Evolutionary conservation across 2,113 vertebrate genomes (phyloP).

Genomic region (Physeter macrocephalus): DNA sequence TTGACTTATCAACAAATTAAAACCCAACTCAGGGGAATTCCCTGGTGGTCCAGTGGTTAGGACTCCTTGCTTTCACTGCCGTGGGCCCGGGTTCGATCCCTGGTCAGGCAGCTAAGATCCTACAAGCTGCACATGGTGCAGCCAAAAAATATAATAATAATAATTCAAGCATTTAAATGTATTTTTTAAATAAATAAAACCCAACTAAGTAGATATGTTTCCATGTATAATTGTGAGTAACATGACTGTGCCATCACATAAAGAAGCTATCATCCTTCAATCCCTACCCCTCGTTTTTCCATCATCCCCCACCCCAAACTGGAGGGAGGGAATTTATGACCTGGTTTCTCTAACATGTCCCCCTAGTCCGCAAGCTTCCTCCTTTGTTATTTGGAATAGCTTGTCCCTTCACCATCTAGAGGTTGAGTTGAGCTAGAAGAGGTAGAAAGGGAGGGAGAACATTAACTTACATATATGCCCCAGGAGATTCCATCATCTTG

Average conservation of each 20-base stretch:
- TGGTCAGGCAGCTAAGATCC: too few species aligned
- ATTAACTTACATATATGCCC: background rate
- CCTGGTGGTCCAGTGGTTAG: too few species aligned
- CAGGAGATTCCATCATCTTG: background rate
- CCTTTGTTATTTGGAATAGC: background rate
- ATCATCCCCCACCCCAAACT: background rate
- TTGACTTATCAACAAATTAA: background rate
- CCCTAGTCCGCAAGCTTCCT: background rate
- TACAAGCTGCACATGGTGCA: too few species aligned
- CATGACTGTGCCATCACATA: background rate
- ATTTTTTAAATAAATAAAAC: background rate
- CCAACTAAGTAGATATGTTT: background rate
- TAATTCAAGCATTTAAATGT: too few species aligned
- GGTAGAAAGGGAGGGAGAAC: background rate
- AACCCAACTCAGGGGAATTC: background rate
- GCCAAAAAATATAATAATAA: too few species aligned
- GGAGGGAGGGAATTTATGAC: background rate
- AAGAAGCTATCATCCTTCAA: background rate
- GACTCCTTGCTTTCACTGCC: too few species aligned
- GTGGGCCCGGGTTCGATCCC: too few species aligned
- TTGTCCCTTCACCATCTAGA: background rate
- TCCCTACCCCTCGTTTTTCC: background rate
- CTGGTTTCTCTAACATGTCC: background rate
- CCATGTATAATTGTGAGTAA: background rate
- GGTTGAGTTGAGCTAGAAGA: background rate